Conservation (phyloP, 2,797 vertebrate genomes). For the Mustela erminea region DNA sequence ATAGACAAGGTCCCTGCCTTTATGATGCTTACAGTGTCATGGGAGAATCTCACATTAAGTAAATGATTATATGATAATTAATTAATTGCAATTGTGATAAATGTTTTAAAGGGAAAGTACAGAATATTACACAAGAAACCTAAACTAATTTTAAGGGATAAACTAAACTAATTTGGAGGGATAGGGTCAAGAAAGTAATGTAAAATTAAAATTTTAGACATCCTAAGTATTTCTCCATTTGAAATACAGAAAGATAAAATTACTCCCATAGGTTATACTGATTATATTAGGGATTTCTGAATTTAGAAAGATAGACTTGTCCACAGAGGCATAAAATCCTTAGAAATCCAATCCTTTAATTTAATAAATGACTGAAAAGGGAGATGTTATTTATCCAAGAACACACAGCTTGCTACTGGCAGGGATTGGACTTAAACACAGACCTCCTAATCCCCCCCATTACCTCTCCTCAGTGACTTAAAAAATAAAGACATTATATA, state of each 20-base stretch:
- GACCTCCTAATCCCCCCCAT: not conserved
- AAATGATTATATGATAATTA: constrained; percentile 53
- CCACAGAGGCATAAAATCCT: not conserved
- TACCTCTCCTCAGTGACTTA: constrained; percentile 1
- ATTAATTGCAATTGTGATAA: constrained; percentile 37
- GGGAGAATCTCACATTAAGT: constrained; percentile 25
- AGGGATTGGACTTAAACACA: not conserved
- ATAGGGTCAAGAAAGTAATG: constrained; percentile 6
- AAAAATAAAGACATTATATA: not conserved
- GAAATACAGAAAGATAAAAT: constrained; percentile 59
- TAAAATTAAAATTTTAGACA: constrained; percentile 64
- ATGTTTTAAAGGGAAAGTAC: constrained; percentile 50
- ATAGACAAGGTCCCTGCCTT: constrained; percentile 15
- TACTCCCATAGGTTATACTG: constrained; percentile 25
- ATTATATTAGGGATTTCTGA: constrained; percentile 40
- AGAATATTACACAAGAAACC: constrained; percentile 4
- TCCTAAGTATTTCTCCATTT: constrained; percentile 36
- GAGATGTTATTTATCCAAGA: constrained; percentile 32
- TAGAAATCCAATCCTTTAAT: not conserved
- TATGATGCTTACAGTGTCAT: constrained; percentile 32
- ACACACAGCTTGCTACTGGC: not conserved
- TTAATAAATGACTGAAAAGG: constrained; percentile 37
- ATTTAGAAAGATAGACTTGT: constrained; percentile 36
- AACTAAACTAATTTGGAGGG: not conserved
- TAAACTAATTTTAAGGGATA: not conserved